These are phyloP conservation scores for Toxonevra muliebris DNA, from an alignment of 2,888 invertebrate species.

Conservation along the genomic window DNA sequence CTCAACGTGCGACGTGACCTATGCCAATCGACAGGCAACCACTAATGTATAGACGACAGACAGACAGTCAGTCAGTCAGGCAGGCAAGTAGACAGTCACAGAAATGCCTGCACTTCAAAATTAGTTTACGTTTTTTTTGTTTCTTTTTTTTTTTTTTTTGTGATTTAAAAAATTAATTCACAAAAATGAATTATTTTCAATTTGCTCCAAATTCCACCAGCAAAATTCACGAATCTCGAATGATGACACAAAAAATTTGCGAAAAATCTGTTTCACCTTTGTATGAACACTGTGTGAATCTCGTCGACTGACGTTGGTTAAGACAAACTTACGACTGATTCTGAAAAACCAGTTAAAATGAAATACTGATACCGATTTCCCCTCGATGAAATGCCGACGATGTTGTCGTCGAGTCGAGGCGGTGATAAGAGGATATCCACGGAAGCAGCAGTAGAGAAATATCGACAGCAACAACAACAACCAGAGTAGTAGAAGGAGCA, in stretches of 20 bases:
- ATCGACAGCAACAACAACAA: not conserved
- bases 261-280: no score
- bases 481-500: not conserved
- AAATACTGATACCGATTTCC: conserved; percentile 5
- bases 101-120: not conserved
- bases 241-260: not conserved
- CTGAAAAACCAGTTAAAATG: conserved; percentile 24
- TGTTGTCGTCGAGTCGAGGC: not conserved
- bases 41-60: not conserved
- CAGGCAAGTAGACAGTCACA: not conserved
- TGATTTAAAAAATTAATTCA: no score
- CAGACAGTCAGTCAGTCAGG: not conserved
- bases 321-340: conserved; percentile 57
- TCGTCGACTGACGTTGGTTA: conserved; percentile 52
- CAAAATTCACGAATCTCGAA: no score
- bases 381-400: not conserved
- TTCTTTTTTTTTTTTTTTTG: not conserved
- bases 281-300: not conserved
- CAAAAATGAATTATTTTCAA: not conserved
- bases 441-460: no score
- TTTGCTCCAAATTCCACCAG: not conserved
- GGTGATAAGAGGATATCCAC: not conserved
- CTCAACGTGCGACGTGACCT: conserved; percentile 19
- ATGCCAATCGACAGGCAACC: conserved; percentile 21
- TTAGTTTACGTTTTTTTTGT: conserved; percentile 10